Base-by-base conservation (phyloP, 2,113 vertebrate genomes). In the Reinhardtius hippoglossoides region DNA sequence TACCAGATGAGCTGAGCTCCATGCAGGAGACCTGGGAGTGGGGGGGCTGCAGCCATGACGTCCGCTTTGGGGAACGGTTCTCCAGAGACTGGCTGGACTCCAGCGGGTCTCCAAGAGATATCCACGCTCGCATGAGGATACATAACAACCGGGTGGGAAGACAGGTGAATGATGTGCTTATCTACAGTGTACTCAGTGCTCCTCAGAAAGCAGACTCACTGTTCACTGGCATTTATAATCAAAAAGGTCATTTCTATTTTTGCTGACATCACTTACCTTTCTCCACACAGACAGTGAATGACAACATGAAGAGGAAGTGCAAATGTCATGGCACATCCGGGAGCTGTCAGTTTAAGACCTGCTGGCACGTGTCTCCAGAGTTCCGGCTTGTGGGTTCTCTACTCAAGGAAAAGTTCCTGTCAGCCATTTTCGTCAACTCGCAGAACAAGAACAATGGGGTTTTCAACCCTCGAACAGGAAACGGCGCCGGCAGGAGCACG, bases 271-370 rank as follows among this genome's bases (percentile, higher is more conserved):
- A 3, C 70, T 42, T 63, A 4, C 55, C 37, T 82, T 77, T 87
- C 57, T 82, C 58, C 58, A 23, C 71, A 79, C 92, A 98, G 97
- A 91, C 95, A 81, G 96, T 98, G 75, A 95, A 93, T 8, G 96
- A 97, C 88, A 96, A 97, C 92, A 95, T 96, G 93, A 96, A 95
- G 84, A 95, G 95, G 80, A 97, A 96, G 84, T 98, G 97, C 84
- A 98, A 97, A 81, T 98, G 97, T 78, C 97, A 98, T 0, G 97
- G 97, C 62, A 96, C 96, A 0, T 98, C 97, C 1, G 97, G 97
- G 71, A 98, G 97, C 93, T 98, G 97, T 83, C 96, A 98, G 90
- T 97, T 97, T 80, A 97, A 97, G 91, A 98, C 97, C 7, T 97
- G 97, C 90, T 97, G 97, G 96, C 93, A 96, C 20, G 96, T 96